Evolutionary conservation across 2,888 invertebrate species (phyloP).

Genomic region (Apamea sordens): DNA sequence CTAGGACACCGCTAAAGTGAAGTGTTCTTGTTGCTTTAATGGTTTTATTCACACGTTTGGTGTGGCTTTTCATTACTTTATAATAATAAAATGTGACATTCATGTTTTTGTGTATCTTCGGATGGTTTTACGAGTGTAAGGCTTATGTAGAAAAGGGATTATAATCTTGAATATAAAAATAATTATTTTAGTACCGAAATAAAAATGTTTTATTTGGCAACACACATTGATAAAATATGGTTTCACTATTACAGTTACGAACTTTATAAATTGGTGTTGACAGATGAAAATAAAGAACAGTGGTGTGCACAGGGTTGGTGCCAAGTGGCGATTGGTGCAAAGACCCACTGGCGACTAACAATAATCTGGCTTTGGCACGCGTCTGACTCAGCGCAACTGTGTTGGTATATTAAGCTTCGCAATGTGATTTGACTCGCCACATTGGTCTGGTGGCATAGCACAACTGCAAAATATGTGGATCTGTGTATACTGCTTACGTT

Average conservation of each 20-base stretch:
- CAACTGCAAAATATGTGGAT: slow-evolving; percentile 39
- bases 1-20: slow-evolving; percentile 77
- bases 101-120: slow-evolving; percentile 46
- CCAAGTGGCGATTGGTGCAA: slow-evolving; percentile 69
- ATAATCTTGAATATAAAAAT: not conserved
- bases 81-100: slow-evolving; percentile 55
- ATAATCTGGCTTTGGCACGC: slow-evolving; percentile 73
- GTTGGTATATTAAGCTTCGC: slow-evolving; percentile 59
- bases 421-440: slow-evolving; percentile 54
- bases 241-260: slow-evolving; percentile 36
- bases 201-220: not conserved
- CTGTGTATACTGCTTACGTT: slow-evolving; percentile 9
- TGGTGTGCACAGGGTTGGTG: slow-evolving; percentile 55
- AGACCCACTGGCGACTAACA: slow-evolving; percentile 68
- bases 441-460: slow-evolving; percentile 34
- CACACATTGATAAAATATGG: slow-evolving; percentile 7
- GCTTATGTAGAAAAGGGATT: not conserved
- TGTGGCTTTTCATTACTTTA: slow-evolving; percentile 68
- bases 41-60: slow-evolving; percentile 74
- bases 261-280: slow-evolving; percentile 63
- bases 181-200: not conserved
- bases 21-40: slow-evolving; percentile 74
- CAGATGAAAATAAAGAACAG: slow-evolving; percentile 65
- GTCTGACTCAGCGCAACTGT: slow-evolving; percentile 59
- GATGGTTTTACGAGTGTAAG: slow-evolving; percentile 19